A percentile compares a stretch with the other conserved stretches of the same genome.
phyloP scores from a whole-genome alignment of 2,797 vertebrate genomes.

The Peromyscus attwateri region DNA sequence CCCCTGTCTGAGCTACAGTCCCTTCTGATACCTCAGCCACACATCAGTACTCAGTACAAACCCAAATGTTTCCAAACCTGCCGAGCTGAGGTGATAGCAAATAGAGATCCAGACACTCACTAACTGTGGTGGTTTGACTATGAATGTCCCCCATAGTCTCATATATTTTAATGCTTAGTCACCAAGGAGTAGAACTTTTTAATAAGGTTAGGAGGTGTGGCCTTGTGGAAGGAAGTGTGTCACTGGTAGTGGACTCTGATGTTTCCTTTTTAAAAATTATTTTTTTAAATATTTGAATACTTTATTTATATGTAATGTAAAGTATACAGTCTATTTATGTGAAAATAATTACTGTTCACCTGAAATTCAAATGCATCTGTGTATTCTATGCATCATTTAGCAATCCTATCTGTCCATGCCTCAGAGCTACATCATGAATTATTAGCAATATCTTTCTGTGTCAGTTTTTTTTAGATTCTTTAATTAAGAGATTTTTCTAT shows the following conservation, averaged over 20 bases:
- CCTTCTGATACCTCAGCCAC: background rate
- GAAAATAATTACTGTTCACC: background rate
- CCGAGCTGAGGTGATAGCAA: background rate
- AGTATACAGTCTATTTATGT: background rate
- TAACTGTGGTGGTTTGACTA: background rate
- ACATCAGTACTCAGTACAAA: background rate
- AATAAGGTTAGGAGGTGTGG: too few species aligned
- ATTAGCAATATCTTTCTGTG: background rate
- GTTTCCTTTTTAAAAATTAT: too few species aligned
- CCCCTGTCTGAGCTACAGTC: background rate
- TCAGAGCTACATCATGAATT: background rate
- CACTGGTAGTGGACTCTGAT: background rate
- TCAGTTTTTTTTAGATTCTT: background rate
- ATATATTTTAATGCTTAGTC: background rate
- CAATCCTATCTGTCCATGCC: background rate
- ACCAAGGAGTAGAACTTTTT: background rate
- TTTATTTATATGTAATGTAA: background rate
- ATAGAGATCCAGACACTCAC: background rate
- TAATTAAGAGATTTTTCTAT: too few species aligned
- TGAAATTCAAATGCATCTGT: constrained; percentile 17
- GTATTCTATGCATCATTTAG: background rate
- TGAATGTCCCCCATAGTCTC: background rate
- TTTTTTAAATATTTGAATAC: background rate
- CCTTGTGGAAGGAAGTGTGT: background rate
- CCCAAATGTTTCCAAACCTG: background rate